Conservation (phyloP, 2,113 vertebrate species). For the Agapornis roseicollis region DNA sequence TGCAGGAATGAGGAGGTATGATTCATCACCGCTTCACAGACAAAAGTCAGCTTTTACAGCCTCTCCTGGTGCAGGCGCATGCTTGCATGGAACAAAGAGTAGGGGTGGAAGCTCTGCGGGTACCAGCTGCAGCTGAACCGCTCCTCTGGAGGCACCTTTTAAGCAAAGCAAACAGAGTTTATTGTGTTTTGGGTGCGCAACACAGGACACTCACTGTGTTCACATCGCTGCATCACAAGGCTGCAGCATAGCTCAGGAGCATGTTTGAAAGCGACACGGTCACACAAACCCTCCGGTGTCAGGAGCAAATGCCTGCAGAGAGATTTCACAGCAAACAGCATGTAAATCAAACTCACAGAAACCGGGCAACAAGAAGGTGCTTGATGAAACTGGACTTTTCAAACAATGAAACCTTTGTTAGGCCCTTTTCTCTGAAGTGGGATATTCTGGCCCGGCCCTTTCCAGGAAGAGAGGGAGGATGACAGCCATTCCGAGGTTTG, state of each 20-base stretch:
- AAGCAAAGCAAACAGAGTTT: background rate
- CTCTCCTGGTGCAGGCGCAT: background rate
- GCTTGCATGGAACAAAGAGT: background rate
- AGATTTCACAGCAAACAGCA: background rate
- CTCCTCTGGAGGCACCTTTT: background rate
- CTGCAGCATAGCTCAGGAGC: background rate
- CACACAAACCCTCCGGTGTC: background rate
- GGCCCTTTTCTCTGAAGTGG: background rate
- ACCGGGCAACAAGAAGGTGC: background rate
- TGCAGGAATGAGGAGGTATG: constrained; percentile 44
- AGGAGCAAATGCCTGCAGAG: rapidly evolving
- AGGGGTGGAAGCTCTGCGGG: background rate
- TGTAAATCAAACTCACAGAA: constrained; percentile 6
- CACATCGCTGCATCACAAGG: background rate
- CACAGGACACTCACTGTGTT: rapidly evolving
- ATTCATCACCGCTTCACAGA: constrained; percentile 13
- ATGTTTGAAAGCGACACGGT: rapidly evolving
- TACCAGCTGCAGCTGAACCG: background rate
- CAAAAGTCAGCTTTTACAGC: background rate
- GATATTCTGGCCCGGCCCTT: background rate
- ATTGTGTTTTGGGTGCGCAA: rapidly evolving
- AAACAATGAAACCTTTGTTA: constrained; percentile 25
- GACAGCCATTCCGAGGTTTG: background rate
- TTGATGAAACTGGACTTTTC: background rate
- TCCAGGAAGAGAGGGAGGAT: background rate